Evolutionary conservation across 1,140 invertebrate genomes (phyloP), one percentile per base, ranked within the genome.

Genomic region (Drosophila malerkotliana): DNA sequence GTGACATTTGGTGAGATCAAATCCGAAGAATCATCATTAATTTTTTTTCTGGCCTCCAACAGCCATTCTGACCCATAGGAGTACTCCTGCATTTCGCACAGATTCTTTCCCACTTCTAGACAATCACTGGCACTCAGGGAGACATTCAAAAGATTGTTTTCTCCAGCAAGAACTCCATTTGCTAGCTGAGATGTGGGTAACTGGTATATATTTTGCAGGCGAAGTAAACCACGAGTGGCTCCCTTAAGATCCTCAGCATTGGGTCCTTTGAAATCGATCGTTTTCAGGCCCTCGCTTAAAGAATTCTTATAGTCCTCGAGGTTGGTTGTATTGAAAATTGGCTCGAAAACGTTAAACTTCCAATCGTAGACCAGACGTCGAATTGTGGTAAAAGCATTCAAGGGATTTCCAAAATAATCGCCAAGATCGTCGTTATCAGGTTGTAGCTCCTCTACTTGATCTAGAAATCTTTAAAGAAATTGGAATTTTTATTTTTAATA

Each of bases 51-150:
- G 1, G 98, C 96, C 92, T 98, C 96, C 51, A 95, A 94, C 96
- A 99, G 98, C 98, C 98, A 99, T 39, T 97, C 92, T 0, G 96
- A 94, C 0, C 98, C 97, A 85, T 98, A 98, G 74, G 97, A 96
- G 91, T 96, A 97, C 92, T 99, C 97, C 14, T 96, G 95, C 62
- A 95, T 94, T 84, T 97, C 96, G 93, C 99, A 99, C 4, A 97
- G 95, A 78, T 97, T 95, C 56, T 96, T 93, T 8, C 98, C 98
- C 12, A 99, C 93, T 92, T 99, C 97, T 93, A 97, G 99, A 90
- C 98, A 99, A 91, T 99, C 98, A 51, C 95, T 95, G 4, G 97
- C 97, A 93, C 93, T 92, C 91, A 96, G 92, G 37, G 93, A 92
- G 0, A 91, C 81, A 79, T 92, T 91, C 96, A 71, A 4, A 9